A percentile compares a stretch with the other conserved stretches of the same genome.
phyloP scores from a whole-genome alignment of 2,113 vertebrate genomes.

The Tragelaphus strepsiceros region DNA sequence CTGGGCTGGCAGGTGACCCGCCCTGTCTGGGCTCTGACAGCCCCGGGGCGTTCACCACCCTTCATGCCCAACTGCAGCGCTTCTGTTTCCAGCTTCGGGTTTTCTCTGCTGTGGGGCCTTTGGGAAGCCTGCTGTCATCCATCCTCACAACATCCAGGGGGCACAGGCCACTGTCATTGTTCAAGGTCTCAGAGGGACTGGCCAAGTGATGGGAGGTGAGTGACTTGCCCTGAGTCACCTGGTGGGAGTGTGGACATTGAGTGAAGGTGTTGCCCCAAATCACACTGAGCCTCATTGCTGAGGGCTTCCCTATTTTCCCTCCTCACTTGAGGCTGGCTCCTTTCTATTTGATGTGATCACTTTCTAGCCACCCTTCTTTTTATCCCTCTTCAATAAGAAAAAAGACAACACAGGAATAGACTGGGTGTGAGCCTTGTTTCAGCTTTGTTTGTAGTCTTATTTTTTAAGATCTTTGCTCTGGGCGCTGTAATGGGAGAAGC shows the following conservation, averaged over 20 bases:
- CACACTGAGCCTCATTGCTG: fast-evolving
- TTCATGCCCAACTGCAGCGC: too few relatives aligned
- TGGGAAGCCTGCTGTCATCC: not conserved
- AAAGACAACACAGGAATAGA: not conserved
- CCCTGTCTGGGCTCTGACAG: not conserved
- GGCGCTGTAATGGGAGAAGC: not conserved
- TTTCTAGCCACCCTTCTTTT: fast-evolving
- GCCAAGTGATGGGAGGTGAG: not conserved
- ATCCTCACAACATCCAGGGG: not conserved
- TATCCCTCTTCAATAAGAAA: not conserved
- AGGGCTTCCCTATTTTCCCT: fast-evolving
- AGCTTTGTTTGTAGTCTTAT: not conserved
- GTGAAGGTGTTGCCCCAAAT: fast-evolving
- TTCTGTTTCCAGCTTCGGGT: not conserved
- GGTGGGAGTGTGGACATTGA: fast-evolving
- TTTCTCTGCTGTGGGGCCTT: not conserved
- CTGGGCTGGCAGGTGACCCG: not conserved
- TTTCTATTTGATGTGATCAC: fast-evolving
- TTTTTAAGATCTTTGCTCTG: conserved; percentile 21
- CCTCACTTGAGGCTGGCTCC: fast-evolving
- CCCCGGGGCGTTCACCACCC: fast-evolving
- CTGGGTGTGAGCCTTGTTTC: not conserved
- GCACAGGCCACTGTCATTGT: too few relatives aligned
- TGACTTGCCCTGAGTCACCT: not conserved
- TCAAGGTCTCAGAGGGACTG: not conserved